Evolutionary conservation across 53 echinoderm and acorn worm species (phyloP), one percentile per base, ranked within the genome.

Genomic region (Paelopatides confundens): DNA sequence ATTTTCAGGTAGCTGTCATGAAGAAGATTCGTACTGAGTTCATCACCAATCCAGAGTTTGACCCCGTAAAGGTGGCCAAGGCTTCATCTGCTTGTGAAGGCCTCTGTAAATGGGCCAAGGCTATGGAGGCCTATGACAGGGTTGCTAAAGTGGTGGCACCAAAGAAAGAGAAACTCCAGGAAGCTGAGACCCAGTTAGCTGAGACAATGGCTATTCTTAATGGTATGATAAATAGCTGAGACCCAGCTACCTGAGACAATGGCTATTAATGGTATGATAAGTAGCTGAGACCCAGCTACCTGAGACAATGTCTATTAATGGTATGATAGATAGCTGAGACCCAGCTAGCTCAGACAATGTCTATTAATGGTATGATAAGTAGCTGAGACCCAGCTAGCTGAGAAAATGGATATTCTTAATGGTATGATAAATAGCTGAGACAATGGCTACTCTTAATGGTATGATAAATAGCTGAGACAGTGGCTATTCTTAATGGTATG

Each of bases 81-180:
- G 99, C 99, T 15, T 99, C 99, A 1, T 96, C 95, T 1, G 95
- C 99, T 7, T 95, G 94, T 14, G 99, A 99, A 77, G 99, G 99
- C 69, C 85, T 99, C 58, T 93, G 93, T 28, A 85, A 89, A 70
- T 92, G 92, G 92, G 92, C 89, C 1, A 85, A 92, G 86, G 97
- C 97, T 46, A 97, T 97, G 97, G 97, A 97, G 88, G 97, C 95
- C 33, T 99, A 99, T 33, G 99, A 99, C 91, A 88, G 99, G 50
- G 95, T 99, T 33, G 99, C 99, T 47, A 99, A 98, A 68, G 99
- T 99, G 69, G 99, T 99, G 6, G 99, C 99, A 35, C 99, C 99
- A 14, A 99, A 99, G 95, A 99, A 95, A 67, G 95, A 93, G 82
- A 99, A 99, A 78, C 93, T 99, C 58, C 92, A 94, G 71, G 99